Conservation (phyloP, 2,797 vertebrate species). For the Salarias fasciatus region DNA sequence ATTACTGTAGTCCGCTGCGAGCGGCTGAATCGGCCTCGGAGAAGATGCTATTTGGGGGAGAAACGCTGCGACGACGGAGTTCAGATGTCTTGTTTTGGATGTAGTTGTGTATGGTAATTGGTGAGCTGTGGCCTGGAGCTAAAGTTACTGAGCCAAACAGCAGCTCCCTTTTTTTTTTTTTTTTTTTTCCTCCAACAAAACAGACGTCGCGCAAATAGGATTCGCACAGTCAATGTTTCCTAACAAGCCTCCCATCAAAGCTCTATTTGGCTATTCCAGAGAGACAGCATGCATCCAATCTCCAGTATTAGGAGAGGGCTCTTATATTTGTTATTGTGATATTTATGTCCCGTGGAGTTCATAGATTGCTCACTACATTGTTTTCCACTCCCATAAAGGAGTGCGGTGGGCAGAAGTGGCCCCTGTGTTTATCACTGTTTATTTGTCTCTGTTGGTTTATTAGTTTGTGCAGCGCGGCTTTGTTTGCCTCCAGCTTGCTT, state of each 20-base stretch:
- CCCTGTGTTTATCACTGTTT: conserved; percentile 78
- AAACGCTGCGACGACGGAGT: conserved; percentile 19
- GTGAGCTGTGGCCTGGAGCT: conserved; percentile 45
- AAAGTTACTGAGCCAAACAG: conserved; percentile 44
- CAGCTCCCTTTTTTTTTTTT: conserved; percentile 33
- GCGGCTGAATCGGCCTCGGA: conserved; percentile 24
- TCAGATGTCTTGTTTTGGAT: conserved; percentile 40
- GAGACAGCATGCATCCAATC: conserved; percentile 62
- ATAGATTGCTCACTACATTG: conserved; percentile 69
- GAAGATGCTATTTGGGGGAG: conserved; percentile 30
- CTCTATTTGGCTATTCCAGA: conserved; percentile 61
- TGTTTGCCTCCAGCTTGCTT: conserved; percentile 81
- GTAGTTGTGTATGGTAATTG: conserved; percentile 42
- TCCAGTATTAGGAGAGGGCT: conserved; percentile 51
- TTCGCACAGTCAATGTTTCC: conserved; percentile 59
- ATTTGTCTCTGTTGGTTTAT: conserved; percentile 79
- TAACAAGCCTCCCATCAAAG: conserved; percentile 70
- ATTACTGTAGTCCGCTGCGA: conserved; percentile 19
- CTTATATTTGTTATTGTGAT: conserved; percentile 71
- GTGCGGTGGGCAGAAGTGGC: conserved; percentile 67
- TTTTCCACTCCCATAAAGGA: conserved; percentile 70
- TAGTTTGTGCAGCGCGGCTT: conserved; percentile 73
- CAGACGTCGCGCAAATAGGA: conserved; percentile 53
- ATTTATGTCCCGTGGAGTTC: conserved; percentile 71
- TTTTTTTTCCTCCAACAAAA: conserved; percentile 34